Conservation (phyloP, 1,140 invertebrate genomes). For the Neodiprion fabricii region DNA sequence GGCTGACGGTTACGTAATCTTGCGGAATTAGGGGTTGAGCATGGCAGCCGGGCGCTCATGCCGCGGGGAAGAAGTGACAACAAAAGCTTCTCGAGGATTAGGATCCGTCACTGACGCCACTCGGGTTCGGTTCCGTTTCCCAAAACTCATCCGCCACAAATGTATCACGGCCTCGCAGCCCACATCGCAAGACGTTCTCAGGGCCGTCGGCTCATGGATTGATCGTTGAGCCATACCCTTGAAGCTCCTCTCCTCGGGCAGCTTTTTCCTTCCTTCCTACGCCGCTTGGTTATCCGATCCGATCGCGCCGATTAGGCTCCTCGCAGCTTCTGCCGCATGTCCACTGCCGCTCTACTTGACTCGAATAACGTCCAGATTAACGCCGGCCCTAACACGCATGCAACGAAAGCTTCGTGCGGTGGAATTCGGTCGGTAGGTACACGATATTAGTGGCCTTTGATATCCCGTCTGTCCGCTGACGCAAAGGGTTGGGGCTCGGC, state of each 20-base stretch:
- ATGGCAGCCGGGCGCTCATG: constrained; percentile 19
- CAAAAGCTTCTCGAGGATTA: constrained; percentile 49
- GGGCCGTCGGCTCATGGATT: neutral
- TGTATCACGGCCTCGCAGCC: neutral
- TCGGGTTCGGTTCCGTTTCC: constrained; percentile 15
- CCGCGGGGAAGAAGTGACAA: constrained; percentile 39
- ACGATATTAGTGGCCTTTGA: constrained; percentile 46
- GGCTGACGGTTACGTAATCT: constrained; percentile 60
- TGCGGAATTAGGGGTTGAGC: constrained; percentile 34
- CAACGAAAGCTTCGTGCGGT: constrained; percentile 18
- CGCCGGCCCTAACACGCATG: no score
- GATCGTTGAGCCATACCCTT: neutral
- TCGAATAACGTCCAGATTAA: constrained; percentile 36
- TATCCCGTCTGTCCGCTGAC: constrained; percentile 36
- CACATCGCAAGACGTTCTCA: no score
- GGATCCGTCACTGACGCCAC: constrained; percentile 39
- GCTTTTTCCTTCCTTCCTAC: neutral
- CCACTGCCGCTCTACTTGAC: constrained; percentile 29
- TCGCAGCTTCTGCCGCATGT: neutral
- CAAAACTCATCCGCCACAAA: neutral
- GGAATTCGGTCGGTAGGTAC: constrained; percentile 36
- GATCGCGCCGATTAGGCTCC: neutral
- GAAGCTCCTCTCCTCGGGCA: no score
- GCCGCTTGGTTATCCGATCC: neutral
- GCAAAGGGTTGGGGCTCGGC: constrained; percentile 16